These are phyloP conservation scores for Galerucella pusilla DNA, from an alignment of 2,888 invertebrate genomes.

Conservation along the genomic window DNA sequence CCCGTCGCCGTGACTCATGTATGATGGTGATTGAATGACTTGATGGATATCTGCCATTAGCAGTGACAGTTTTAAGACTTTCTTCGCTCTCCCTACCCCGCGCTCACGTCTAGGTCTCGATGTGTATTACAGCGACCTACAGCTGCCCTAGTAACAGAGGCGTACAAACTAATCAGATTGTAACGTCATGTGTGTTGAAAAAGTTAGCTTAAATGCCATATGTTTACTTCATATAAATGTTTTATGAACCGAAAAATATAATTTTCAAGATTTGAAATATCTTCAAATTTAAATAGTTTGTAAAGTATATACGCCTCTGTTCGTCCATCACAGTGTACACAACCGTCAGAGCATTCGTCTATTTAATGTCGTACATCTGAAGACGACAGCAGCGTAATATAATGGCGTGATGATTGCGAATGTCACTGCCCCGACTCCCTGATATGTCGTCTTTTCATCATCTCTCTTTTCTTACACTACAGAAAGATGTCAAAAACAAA, in stretches of 20 bases:
- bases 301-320: conserved; percentile 15
- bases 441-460: conserved; percentile 21
- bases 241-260: too few species aligned
- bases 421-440: conserved; percentile 36
- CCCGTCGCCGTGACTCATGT: conserved; percentile 48
- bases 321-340: conserved; percentile 43
- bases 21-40: conserved; percentile 64
- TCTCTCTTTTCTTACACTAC: conserved; percentile 3
- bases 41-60: conserved; percentile 67
- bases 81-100: conserved; percentile 40
- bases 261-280: too few species aligned
- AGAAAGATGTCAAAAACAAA: conserved; percentile 8
- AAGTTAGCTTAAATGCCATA: conserved; percentile 7
- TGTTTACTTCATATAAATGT: not conserved
- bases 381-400: conserved; percentile 44
- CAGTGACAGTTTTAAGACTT: conserved; percentile 66
- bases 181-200: not conserved
- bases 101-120: conserved; percentile 17
- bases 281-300: not conserved
- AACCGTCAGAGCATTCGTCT: conserved; percentile 61
- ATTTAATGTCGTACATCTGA: conserved; percentile 54
- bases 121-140: conserved; percentile 31
- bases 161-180: conserved; percentile 15
- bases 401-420: conserved; percentile 39
- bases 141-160: conserved; percentile 37